Evolutionary conservation across 2,797 vertebrate genomes (phyloP).

Genomic region (Halcyon smyrnensis): DNA sequence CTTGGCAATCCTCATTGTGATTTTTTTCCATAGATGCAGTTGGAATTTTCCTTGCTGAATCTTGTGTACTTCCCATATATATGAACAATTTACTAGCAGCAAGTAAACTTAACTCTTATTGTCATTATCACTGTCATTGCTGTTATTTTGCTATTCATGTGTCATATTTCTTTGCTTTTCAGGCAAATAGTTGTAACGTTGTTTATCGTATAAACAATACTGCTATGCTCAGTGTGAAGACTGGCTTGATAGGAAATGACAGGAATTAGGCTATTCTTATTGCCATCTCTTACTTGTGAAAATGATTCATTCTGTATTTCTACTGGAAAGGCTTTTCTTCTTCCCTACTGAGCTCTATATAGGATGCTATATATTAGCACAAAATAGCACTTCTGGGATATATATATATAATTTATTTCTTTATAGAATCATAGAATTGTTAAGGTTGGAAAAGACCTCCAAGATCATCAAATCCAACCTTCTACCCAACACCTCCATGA

Average conservation of each 20-base stretch:
- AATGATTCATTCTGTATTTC: neutral
- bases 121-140: neutral
- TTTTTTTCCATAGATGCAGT: neutral
- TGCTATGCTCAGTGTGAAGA: neutral
- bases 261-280: neutral
- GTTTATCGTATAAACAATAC: neutral
- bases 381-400: constrained; percentile 1
- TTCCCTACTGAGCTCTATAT: neutral
- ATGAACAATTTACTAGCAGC: neutral
- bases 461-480: too few relatives aligned
- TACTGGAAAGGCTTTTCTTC: neutral
- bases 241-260: neutral
- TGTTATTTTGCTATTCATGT: neutral
- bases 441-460: too few relatives aligned
- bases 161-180: neutral
- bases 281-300: neutral
- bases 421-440: neutral
- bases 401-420: neutral
- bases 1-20: neutral
- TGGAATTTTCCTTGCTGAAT: neutral
- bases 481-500: too few relatives aligned
- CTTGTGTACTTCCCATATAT: neutral
- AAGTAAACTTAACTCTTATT: neutral
- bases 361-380: neutral
- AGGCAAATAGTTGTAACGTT: neutral